Conservation (phyloP, 1,140 invertebrate species). For the Apocrypta bakeri region DNA sequence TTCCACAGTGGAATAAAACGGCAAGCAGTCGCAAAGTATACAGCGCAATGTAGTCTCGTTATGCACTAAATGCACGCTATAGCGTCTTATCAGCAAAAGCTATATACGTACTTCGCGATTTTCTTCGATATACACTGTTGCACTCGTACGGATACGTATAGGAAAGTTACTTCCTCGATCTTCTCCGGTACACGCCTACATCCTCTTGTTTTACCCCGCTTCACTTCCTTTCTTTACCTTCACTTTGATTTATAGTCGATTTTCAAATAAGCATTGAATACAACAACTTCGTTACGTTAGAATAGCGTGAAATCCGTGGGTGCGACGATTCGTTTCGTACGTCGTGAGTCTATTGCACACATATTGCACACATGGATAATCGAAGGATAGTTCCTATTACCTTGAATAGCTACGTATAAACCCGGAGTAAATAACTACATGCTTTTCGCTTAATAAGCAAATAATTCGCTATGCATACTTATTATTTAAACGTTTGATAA, state of each 20-base stretch:
- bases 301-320: neutral
- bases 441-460: too few relatives aligned
- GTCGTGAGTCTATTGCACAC: neutral
- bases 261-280: slow-evolving; percentile 21
- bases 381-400: too few relatives aligned
- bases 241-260: slow-evolving; percentile 37
- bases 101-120: slow-evolving; percentile 1
- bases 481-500: too few relatives aligned
- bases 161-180: neutral
- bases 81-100: slow-evolving; percentile 1
- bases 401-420: too few relatives aligned
- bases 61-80: neutral
- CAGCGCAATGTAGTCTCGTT: neutral
- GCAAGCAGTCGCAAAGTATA: too few relatives aligned
- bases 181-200: slow-evolving; percentile 8
- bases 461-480: too few relatives aligned
- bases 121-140: neutral
- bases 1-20: neutral
- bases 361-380: too few relatives aligned
- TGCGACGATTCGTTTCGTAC: neutral
- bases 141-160: neutral
- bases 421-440: too few relatives aligned
- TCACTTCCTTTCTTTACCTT: slow-evolving; percentile 3
- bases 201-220: slow-evolving; percentile 36
- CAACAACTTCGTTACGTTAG: neutral